Conservation (phyloP, 2,113 vertebrate species). For the Colistium nudipinnis region DNA sequence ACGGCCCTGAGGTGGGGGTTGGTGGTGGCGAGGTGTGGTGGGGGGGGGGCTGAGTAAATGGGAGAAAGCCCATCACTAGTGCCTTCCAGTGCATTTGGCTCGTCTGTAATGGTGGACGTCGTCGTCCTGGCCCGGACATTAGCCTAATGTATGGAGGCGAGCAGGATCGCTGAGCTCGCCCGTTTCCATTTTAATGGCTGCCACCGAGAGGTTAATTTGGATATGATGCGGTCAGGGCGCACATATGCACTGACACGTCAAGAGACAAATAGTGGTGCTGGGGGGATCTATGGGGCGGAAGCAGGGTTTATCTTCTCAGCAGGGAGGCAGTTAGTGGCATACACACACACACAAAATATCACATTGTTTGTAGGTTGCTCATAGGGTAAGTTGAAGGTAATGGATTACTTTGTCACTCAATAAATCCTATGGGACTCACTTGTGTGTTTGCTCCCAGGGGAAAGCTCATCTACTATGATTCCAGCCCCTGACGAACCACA, state of each 20-base stretch:
- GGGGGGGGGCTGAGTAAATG: conserved; percentile 15
- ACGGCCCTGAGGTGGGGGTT: background rate
- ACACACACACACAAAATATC: conserved; percentile 39
- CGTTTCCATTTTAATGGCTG: conserved; percentile 75
- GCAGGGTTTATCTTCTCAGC: conserved; percentile 65
- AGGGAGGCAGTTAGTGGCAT: conserved; percentile 58
- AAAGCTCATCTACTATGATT: conserved; percentile 37
- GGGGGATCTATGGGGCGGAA: conserved; percentile 65
- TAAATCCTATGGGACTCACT: conserved; percentile 26
- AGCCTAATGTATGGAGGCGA: conserved; percentile 71
- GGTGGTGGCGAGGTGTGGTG: no score
- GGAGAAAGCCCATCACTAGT: conserved; percentile 35
- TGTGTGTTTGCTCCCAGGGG: conserved; percentile 28
- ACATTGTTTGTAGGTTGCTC: conserved; percentile 61
- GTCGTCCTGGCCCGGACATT: conserved; percentile 58
- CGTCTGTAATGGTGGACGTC: conserved; percentile 60
- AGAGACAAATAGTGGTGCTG: conserved; percentile 67
- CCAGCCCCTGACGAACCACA: conserved; percentile 19
- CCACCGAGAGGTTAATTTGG: conserved; percentile 74
- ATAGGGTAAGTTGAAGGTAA: conserved; percentile 41
- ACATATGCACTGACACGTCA: conserved; percentile 60
- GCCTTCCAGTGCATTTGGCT: conserved; percentile 74
- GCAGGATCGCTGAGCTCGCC: conserved; percentile 60
- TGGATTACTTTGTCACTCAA: conserved; percentile 43
- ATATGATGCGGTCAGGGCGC: conserved; percentile 72